Percentiles rank a stretch among this genome's conserved stretches.
Conservation (phyloP, 2,888 invertebrate genomes). For the Dynastes hyllus region DNA sequence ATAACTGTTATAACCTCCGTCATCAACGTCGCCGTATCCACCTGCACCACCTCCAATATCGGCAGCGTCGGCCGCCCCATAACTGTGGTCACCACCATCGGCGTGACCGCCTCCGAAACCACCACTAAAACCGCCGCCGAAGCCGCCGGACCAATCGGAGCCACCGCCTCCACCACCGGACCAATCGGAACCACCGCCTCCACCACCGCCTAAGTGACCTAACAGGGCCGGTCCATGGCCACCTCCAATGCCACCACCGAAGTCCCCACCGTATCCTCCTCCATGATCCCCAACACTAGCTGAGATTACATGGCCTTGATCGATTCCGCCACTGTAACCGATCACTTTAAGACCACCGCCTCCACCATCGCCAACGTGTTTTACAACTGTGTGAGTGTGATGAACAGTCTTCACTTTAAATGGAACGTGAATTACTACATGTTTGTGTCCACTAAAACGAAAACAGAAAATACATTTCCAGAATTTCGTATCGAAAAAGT, state of each 20-base stretch:
- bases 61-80: constrained; percentile 54
- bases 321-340: constrained; percentile 80
- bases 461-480: constrained; percentile 48
- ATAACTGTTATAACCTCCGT: constrained; percentile 49
- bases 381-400: constrained; percentile 85
- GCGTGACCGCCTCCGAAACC: constrained; percentile 59
- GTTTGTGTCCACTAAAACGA: constrained; percentile 73
- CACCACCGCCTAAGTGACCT: constrained; percentile 49
- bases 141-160: constrained; percentile 53
- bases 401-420: constrained; percentile 84
- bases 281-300: constrained; percentile 66
- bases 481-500: background rate
- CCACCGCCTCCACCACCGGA: constrained; percentile 44
- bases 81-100: constrained; percentile 48
- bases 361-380: constrained; percentile 76
- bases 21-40: constrained; percentile 58
- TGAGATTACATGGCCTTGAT: constrained; percentile 71
- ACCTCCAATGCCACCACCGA: constrained; percentile 56
- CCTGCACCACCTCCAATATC: constrained; percentile 54
- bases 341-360: constrained; percentile 77
- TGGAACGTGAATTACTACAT: constrained; percentile 86
- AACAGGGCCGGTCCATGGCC: constrained; percentile 53
- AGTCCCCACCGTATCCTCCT: constrained; percentile 60
- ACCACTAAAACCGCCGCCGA: constrained; percentile 54
- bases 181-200: constrained; percentile 51